These are phyloP conservation scores for Cosmia pyralina DNA, from an alignment of 2,888 invertebrate genomes.

Conservation along the genomic window DNA sequence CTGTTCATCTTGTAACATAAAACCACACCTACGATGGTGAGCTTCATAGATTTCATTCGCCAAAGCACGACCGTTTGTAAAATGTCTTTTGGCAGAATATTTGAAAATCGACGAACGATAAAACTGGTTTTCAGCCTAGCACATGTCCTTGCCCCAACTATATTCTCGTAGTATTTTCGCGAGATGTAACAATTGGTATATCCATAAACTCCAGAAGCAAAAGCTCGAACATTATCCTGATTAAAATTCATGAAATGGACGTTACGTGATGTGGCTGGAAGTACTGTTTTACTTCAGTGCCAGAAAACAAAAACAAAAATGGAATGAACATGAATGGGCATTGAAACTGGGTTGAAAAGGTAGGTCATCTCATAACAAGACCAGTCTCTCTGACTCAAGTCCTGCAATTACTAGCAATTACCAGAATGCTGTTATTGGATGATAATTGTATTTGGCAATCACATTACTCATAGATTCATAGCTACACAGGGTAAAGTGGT, in stretches of 20 bases:
- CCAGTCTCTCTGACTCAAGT: constrained; percentile 54
- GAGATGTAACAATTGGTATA: background rate
- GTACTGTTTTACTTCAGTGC: background rate
- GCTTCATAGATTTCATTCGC: background rate
- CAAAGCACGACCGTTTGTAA: constrained; percentile 14
- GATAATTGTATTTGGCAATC: constrained; percentile 67
- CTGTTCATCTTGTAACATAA: constrained; percentile 41
- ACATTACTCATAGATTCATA: constrained; percentile 54
- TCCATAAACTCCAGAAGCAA: background rate
- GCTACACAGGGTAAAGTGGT: constrained; percentile 33
- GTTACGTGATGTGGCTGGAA: background rate
- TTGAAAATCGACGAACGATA: background rate
- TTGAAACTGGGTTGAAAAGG: constrained; percentile 43
- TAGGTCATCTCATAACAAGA: constrained; percentile 37
- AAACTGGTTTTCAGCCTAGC: background rate
- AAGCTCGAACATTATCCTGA: background rate
- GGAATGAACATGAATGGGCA: constrained; percentile 21
- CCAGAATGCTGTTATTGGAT: constrained; percentile 59
- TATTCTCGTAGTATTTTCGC: too few relatives aligned
- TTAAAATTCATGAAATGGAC: background rate
- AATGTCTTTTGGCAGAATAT: background rate
- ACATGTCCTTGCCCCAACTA: background rate
- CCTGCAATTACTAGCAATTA: constrained; percentile 64
- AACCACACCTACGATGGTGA: constrained; percentile 33
- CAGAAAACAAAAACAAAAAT: background rate